phyloP scores from a whole-genome alignment of 2,797 vertebrate genomes.

The Pipistrellus pipistrellus region DNA sequence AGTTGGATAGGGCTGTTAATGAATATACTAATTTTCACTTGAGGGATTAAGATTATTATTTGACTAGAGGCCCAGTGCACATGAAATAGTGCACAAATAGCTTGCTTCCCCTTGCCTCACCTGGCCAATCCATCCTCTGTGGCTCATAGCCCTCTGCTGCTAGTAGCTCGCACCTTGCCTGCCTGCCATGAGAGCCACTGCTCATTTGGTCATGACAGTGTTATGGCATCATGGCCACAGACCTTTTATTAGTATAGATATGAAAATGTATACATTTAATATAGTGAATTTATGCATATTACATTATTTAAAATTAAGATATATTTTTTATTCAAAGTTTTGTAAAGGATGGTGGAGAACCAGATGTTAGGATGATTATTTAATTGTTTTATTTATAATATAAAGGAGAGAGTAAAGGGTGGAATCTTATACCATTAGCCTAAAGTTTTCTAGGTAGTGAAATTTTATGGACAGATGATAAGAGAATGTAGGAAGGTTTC shows the following conservation, averaged over 20 bases:
- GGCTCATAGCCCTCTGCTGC: too few species aligned
- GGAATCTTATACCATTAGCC: neutral
- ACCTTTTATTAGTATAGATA: too few species aligned
- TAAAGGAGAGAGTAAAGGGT: neutral
- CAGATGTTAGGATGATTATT: neutral
- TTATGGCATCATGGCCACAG: too few species aligned
- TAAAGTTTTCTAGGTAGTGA: neutral
- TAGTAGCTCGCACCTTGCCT: too few species aligned
- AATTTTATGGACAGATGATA: neutral
- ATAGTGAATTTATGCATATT: neutral
- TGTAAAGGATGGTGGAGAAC: neutral
- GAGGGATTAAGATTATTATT: neutral
- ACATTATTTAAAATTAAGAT: constrained; percentile 9
- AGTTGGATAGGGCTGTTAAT: neutral
- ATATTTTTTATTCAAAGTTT: neutral
- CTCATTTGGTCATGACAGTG: too few species aligned
- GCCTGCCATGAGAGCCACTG: too few species aligned
- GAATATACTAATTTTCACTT: neutral
- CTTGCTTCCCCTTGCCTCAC: too few species aligned
- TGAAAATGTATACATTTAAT: neutral
- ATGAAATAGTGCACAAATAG: too few species aligned
- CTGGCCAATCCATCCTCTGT: too few species aligned
- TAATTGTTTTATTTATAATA: neutral
- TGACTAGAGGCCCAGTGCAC: neutral
- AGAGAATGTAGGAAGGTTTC: neutral